Base-by-base conservation (phyloP, 2,888 invertebrate species). In the Pyrochroa serraticornis region DNA sequence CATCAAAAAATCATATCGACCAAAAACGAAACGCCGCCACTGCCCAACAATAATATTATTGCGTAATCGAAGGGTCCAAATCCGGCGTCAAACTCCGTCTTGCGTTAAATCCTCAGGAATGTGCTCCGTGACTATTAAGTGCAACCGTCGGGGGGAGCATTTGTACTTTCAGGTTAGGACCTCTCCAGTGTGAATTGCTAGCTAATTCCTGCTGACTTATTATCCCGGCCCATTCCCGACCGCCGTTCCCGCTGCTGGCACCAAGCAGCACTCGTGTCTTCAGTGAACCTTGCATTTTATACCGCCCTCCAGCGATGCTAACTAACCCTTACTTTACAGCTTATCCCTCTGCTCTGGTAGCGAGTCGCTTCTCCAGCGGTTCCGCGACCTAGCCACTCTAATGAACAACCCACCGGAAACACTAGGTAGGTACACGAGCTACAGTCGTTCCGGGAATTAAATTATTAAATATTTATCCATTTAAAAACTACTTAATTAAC, bases 251-350 rank as follows among this genome's bases (percentile, higher is more conserved):
- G 62, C 67, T 70, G 71, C 68, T 68, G 71, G 71, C 68, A 71
- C 73, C 62, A 66, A 67, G 66, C 66, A 64, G 64, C 67, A 68
- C 70, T 70, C 68, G 68, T 71, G 71, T 72, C 73, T 72, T 73
- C 71, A 70, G 66, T 70, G 67, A 71, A 71, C 67, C 71, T 70
- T 73, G 71, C 70, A 73, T 69, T 72, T 73, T 72, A 72, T 71
- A 70, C 68, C 63, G 61, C 69, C 70, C 70, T 68, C 66, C 59
- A 68, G 68, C 69, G 64, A 68, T 69, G 69, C 70, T 71, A 72
- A 72, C 71, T 73, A 73, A 71, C 73, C 72, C 71, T 66, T 67
- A 67, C 64, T 66, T 69, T 67, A 65, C 62, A 44, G 36, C 57
- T 34, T 57, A 44, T 44, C n/a, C 41, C 33, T 33, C 57, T 44